These are phyloP conservation scores for Suricata suricatta DNA, from an alignment of 2,113 vertebrate genomes.

Conservation along the genomic window DNA sequence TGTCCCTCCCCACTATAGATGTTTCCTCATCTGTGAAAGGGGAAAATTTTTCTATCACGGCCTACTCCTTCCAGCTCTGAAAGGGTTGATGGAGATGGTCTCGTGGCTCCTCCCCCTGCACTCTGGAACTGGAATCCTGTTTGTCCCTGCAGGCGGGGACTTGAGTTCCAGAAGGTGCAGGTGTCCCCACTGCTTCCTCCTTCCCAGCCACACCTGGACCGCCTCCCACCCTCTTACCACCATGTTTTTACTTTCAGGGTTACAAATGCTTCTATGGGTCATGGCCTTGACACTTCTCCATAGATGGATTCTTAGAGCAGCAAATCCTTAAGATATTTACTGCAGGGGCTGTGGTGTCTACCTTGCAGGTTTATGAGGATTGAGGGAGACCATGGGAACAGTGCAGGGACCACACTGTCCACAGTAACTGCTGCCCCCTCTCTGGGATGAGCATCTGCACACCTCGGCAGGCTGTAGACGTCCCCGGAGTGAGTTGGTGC, in stretches of 20 bases:
- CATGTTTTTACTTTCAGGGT: neutral
- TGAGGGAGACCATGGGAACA: fast-evolving
- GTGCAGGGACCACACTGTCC: neutral
- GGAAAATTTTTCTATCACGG: neutral
- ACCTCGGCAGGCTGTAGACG: no score
- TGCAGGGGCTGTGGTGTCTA: fast-evolving
- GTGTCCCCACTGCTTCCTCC: neutral
- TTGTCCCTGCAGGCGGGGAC: neutral
- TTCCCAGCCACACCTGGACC: no score
- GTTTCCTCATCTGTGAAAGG: neutral
- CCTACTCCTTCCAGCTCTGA: neutral
- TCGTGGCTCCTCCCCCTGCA: neutral
- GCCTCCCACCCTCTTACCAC: fast-evolving
- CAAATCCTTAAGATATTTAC: neutral
- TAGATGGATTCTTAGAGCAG: neutral
- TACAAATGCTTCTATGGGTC: neutral
- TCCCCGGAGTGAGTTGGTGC: fast-evolving
- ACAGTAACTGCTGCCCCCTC: no score
- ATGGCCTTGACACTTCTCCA: neutral
- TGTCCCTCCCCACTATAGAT: neutral
- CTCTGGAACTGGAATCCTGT: neutral
- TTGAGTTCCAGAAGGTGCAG: fast-evolving
- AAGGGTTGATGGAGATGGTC: no score
- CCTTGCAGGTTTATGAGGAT: neutral
- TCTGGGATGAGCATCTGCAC: neutral